Conservation (phyloP, 2,113 vertebrate genomes). For the Tyto alba region DNA sequence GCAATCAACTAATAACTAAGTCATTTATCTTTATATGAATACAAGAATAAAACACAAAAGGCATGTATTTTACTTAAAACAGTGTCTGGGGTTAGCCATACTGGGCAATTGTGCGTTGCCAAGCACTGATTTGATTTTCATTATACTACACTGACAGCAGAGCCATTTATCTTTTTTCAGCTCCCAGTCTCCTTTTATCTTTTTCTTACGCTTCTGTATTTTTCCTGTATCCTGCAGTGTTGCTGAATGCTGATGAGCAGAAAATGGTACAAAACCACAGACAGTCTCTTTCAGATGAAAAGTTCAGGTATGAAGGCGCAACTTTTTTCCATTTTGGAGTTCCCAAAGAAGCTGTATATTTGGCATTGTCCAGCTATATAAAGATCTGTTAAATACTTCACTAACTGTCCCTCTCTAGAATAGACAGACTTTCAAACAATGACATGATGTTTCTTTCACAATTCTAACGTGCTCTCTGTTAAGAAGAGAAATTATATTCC, state of each 20-base stretch:
- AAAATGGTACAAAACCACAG: slow-evolving; percentile 30
- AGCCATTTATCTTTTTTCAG: slow-evolving; percentile 58
- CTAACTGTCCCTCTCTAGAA: not conserved
- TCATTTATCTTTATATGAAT: slow-evolving; percentile 65
- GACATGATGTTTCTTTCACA: not conserved
- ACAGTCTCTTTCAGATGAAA: slow-evolving; percentile 20
- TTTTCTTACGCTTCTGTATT: slow-evolving; percentile 41
- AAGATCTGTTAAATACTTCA: not conserved
- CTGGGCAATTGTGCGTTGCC: slow-evolving; percentile 19
- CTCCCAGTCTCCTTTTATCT: slow-evolving; percentile 55
- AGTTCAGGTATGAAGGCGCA: not conserved
- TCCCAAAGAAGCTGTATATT: not conserved
- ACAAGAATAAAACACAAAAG: slow-evolving; percentile 62
- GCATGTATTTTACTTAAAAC: slow-evolving; percentile 66
- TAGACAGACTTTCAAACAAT: not conserved
- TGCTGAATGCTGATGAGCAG: slow-evolving; percentile 61
- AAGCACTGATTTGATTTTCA: slow-evolving; percentile 63
- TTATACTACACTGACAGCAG: slow-evolving; percentile 36
- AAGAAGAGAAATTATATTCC: not conserved
- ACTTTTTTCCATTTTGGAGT: not conserved
- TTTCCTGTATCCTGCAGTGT: slow-evolving; percentile 6
- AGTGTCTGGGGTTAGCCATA: slow-evolving; percentile 37
- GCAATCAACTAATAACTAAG: slow-evolving; percentile 62
- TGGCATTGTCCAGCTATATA: not conserved
- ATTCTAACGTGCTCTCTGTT: not conserved